Evolutionary conservation across 2,113 vertebrate species (phyloP), one percentile per base, ranked within the genome.

Genomic region (Enhydra lutris): DNA sequence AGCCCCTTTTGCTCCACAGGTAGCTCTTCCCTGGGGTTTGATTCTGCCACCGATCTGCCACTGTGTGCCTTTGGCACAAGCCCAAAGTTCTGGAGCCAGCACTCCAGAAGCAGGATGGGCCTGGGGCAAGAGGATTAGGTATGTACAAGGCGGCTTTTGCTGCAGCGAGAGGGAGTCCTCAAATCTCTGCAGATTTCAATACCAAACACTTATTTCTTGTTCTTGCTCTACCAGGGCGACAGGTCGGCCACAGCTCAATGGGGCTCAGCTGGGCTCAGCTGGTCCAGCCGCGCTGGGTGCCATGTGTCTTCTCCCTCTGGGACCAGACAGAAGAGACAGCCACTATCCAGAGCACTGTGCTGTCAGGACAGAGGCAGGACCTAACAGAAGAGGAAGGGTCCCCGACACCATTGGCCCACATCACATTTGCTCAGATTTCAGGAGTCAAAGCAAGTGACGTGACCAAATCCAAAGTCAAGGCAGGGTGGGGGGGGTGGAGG

Each of bases 351-450:
- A 23, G 63, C n/a, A 8, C 14, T 31, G 47, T 6, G 26, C 57
- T 65, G 83, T 42, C 59, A 2, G 13, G 34, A 24, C 67, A 29
- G 14, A 23, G 9, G 10, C 31, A 71, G 52, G 61, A 18, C 15
- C 86, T 71, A 36, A 69, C 61, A 42, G 10, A 57, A 29, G n/a
- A 23, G 78, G 61, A 52, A 90, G 55, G 83, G 39, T 69, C 63
- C 12, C 17, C 1, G 11, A 8, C 5, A 3, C 0, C 0, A 18
- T 2, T 11, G 1, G 8, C 6, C 0, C 0, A 14, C 0, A 3
- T 82, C 71, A 31, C 47, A 39, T 52, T 21, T 1, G 31, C 74
- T 78, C 74, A 31, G 23, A 7, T 55, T 23, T 55, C 47, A 31
- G 2, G 2, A 45, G 76, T 26, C 63, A 34, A 57, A n/a, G 57